Conservation (phyloP, 2,113 vertebrate genomes). For the Alethe diademata region DNA sequence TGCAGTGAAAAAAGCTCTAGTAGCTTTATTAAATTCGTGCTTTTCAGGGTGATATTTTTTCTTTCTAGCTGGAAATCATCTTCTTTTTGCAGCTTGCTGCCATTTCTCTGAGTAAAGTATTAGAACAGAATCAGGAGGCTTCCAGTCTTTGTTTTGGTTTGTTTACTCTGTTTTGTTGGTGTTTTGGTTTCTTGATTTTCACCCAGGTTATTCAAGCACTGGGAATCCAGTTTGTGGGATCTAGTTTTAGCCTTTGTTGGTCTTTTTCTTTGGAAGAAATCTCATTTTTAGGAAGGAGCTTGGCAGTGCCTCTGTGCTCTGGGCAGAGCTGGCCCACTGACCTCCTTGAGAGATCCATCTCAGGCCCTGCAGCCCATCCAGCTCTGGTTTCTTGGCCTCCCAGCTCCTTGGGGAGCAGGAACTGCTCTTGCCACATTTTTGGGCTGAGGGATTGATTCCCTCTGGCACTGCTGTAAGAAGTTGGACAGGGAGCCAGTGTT, state of each 20-base stretch:
- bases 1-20: conserved; percentile 23
- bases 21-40: conserved; percentile 47
- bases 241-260: neutral
- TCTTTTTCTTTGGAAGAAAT: neutral
- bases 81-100: neutral
- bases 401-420: neutral
- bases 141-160: neutral
- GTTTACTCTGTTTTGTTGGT: neutral
- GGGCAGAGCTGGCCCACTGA: neutral
- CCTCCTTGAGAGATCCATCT: neutral
- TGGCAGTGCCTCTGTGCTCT: neutral
- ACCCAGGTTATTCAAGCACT: neutral
- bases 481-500: fast-evolving
- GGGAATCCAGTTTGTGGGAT: neutral
- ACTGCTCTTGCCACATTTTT: neutral
- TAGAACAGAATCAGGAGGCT: neutral
- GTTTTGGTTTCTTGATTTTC: neutral
- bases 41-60: conserved; percentile 7
- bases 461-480: fast-evolving
- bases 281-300: neutral
- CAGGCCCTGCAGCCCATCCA: neutral
- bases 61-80: neutral
- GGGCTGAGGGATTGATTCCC: neutral
- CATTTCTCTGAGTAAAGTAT: neutral
- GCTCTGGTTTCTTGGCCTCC: fast-evolving